Base-by-base conservation (phyloP, 64 coral and sea anemone species). In the Astreopora myriophthalma region DNA sequence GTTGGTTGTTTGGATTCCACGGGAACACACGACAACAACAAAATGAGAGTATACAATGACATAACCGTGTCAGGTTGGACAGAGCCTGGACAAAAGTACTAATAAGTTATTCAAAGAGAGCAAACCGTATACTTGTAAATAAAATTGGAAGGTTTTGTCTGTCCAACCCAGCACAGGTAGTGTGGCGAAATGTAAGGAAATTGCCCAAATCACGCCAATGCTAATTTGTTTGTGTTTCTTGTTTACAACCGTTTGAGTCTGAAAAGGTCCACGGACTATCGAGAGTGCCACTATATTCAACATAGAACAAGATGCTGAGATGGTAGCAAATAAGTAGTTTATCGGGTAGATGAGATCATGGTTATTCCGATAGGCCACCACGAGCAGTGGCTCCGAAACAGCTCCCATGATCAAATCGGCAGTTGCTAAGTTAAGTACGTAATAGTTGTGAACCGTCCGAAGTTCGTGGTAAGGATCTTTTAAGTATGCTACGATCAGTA, bases 391-490 rank as follows among this genome's bases (percentile, higher is more conserved):
- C 19, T 92, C 90, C 9, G 80, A 73, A 34, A 75, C 34, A 7
- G 70, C 90, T 5, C 80, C 90, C 90, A 92, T 92, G 3, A 92
- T 76, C 6, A 92, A 38, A 69, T 92, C 90, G 30, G 79, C 84
- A 16, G 86, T 38, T 6, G 68, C 90, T 19, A 92, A 27, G 46
- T 92, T 92, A 2, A 86, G 8, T 11, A 92, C 25, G 17, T 38
- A 92, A 39, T 85, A 85, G 80, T 92, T 92, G 34, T 69, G 75
- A n/a, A 38, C 79, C 5, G 71, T 86, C 3, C 28, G 67, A 29
- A 92, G 52, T 14, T 92, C 48, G 12, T 52, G 32, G 31, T 64
- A 86, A 13, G 90, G 90, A 46, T 92, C 90, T 63, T 76, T 85
- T 6, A 36, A 36, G 17, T 75, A 92, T 2, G 90, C 60, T 19